A percentile compares a stretch with the other conserved stretches of the same genome.
Conservation (phyloP, 2,888 invertebrate species). For the Tinea trinotella region DNA sequence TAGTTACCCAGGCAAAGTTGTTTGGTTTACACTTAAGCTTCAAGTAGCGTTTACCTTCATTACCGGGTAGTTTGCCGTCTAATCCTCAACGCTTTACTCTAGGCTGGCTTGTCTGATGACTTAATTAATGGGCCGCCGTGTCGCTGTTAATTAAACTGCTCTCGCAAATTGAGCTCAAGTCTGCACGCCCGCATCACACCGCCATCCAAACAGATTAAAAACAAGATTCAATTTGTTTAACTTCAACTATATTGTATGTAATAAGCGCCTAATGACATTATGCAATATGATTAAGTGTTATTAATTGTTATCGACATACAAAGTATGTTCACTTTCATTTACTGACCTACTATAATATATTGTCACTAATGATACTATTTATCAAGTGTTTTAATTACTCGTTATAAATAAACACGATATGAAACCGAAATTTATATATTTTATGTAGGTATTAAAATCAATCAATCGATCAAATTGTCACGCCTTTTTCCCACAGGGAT, state of each 20-base stretch:
- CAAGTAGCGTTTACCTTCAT: slow-evolving; percentile 29
- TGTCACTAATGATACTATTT: too few species aligned
- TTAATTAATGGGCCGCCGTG: slow-evolving; percentile 68
- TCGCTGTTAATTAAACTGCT: slow-evolving; percentile 65
- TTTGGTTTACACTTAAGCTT: slow-evolving; percentile 9
- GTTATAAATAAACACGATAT: too few species aligned
- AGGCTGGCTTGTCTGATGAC: slow-evolving; percentile 57
- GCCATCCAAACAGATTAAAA: slow-evolving; percentile 48
- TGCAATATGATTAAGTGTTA: background rate
- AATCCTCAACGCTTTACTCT: slow-evolving; percentile 28
- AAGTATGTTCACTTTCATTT: too few species aligned
- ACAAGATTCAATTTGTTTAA: slow-evolving; percentile 57
- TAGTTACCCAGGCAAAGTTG: background rate
- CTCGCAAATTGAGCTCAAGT: slow-evolving; percentile 60
- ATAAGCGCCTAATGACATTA: background rate
- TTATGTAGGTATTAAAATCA: too few species aligned
- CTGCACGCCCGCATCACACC: slow-evolving; percentile 35
- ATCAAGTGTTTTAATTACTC: too few species aligned
- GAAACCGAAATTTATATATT: too few species aligned
- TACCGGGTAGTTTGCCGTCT: slow-evolving; percentile 45
- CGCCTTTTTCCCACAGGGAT: too few species aligned
- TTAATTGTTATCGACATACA: background rate
- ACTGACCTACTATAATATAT: too few species aligned
- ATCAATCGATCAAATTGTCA: too few species aligned
- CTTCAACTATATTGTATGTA: slow-evolving; percentile 23